phyloP scores from a whole-genome alignment of 2,888 invertebrate species.

The Bembecia ichneumoniformis region DNA sequence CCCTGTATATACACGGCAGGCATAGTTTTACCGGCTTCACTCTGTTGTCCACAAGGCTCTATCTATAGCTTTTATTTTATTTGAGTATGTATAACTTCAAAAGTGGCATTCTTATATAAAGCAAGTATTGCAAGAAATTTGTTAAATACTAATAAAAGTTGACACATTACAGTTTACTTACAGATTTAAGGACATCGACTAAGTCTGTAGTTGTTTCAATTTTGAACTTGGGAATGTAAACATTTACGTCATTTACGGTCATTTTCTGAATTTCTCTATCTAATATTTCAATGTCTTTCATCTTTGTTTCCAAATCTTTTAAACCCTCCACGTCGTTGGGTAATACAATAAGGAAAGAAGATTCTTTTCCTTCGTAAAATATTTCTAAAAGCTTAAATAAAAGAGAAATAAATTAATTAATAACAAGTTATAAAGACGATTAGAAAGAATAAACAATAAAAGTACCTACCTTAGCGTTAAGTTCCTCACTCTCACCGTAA shows the following conservation, averaged over 20 bases:
- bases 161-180: slow-evolving; percentile 31
- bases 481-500: slow-evolving; percentile 37
- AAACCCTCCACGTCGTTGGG: slow-evolving; percentile 80
- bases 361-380: slow-evolving; percentile 77
- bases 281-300: slow-evolving; percentile 55
- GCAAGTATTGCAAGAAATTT: neutral
- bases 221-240: slow-evolving; percentile 84
- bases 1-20: too few species aligned
- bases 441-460: neutral
- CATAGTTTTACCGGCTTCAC: too few species aligned
- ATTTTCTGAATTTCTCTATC: slow-evolving; percentile 48
- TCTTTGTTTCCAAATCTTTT: slow-evolving; percentile 68
- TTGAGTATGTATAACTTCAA: too few species aligned
- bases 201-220: slow-evolving; percentile 81
- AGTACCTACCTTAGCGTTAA: slow-evolving; percentile 41
- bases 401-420: neutral
- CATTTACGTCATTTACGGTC: slow-evolving; percentile 64
- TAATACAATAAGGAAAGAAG: slow-evolving; percentile 81
- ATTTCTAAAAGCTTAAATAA: slow-evolving; percentile 76
- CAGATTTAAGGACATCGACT: slow-evolving; percentile 71
- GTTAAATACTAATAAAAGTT: neutral
- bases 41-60: too few species aligned
- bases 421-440: neutral
- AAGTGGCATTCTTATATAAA: too few species aligned
- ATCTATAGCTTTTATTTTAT: too few species aligned